Evolutionary conservation across 1,140 invertebrate species (phyloP).

Genomic region (Cydia fagiglandana): DNA sequence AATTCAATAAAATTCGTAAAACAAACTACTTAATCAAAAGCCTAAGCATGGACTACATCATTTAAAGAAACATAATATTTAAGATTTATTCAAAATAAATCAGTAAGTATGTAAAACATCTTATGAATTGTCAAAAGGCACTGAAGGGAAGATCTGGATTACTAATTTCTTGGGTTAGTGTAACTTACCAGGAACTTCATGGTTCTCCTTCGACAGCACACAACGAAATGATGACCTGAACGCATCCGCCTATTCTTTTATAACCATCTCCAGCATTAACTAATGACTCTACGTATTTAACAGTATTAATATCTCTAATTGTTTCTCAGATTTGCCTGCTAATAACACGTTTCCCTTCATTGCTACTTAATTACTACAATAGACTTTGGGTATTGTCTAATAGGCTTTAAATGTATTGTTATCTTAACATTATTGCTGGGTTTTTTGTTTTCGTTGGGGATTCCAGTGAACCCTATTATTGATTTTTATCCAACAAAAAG

Average conservation of each 20-base stretch:
- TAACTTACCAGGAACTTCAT: constrained; percentile 21
- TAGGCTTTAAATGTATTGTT: constrained; percentile 7
- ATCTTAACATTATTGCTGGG: not conserved
- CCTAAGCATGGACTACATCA: not conserved
- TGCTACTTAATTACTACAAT: not conserved
- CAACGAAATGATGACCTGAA: not conserved
- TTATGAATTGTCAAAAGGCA: too few relatives aligned
- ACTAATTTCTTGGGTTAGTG: not conserved
- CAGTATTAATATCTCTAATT: constrained; percentile 18
- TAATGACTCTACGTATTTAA: constrained; percentile 13
- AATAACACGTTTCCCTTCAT: not conserved
- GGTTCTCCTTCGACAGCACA: not conserved
- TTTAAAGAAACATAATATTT: not conserved
- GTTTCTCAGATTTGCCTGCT: constrained; percentile 7
- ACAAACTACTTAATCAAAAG: not conserved
- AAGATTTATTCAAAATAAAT: not conserved
- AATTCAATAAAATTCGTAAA: not conserved
- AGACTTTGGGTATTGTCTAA: not conserved
- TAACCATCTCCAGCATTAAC: not conserved
- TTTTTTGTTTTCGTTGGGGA: not conserved
- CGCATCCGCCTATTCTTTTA: not conserved
- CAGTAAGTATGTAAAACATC: not conserved
- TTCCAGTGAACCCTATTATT: not conserved
- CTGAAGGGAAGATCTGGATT: not conserved
- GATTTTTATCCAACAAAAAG: not conserved